These are phyloP conservation scores for Polylopha cassiicola DNA, from an alignment of 2,888 invertebrate species.

Conservation along the genomic window DNA sequence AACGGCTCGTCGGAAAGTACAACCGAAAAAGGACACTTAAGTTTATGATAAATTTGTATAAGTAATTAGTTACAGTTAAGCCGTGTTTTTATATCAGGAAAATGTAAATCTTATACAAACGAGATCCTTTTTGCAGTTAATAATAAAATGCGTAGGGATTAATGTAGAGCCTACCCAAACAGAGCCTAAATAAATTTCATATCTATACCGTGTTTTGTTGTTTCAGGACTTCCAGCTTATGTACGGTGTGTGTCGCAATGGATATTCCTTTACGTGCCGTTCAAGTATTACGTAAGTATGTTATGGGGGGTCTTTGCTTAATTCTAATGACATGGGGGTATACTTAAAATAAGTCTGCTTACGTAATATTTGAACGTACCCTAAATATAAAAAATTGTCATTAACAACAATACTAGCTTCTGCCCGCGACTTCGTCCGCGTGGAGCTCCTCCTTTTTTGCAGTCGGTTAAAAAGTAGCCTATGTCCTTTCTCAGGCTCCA, in stretches of 20 bases:
- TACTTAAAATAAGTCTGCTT: too few species aligned
- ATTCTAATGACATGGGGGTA: too few species aligned
- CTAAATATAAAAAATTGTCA: too few species aligned
- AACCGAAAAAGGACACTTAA: background rate
- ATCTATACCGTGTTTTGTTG: constrained; percentile 37
- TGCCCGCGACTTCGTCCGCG: too few species aligned
- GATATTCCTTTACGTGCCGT: background rate
- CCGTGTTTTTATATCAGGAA: constrained; percentile 3
- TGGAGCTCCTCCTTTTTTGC: too few species aligned
- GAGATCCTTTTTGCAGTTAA: constrained; percentile 11
- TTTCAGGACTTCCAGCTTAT: constrained; percentile 32
- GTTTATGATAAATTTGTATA: constrained; percentile 2
- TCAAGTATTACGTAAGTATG: background rate
- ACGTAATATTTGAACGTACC: too few species aligned
- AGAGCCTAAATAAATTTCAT: constrained; percentile 44
- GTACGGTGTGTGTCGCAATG: constrained; percentile 9
- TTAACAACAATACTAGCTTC: too few species aligned
- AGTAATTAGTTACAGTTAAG: constrained; percentile 6
- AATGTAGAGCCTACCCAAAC: constrained; percentile 30
- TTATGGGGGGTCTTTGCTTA: background rate
- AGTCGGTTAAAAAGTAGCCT: too few species aligned
- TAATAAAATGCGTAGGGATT: constrained; percentile 24
- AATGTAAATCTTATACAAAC: constrained; percentile 3
- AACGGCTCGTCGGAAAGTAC: too few species aligned
- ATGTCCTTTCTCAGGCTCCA: too few species aligned